A percentile compares a stretch with the other conserved stretches of the same genome.
These are phyloP conservation scores for Merops nubicus DNA, from an alignment of 2,113 vertebrate species.

Conservation along the genomic window DNA sequence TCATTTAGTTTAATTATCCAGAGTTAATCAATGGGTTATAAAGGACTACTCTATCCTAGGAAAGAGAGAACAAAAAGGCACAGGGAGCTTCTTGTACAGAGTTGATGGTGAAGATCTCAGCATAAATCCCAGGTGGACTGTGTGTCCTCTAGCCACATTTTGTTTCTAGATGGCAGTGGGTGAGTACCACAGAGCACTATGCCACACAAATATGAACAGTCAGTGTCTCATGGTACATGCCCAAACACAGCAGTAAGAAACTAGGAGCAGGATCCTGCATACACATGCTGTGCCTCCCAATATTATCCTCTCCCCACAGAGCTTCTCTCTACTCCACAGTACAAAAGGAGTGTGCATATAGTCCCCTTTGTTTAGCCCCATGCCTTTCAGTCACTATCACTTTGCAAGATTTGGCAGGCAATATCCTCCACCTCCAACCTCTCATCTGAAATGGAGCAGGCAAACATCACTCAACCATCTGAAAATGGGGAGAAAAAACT, in stretches of 20 bases:
- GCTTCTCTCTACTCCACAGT: neutral
- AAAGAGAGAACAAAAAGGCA: neutral
- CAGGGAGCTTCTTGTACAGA: neutral
- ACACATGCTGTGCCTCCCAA: neutral
- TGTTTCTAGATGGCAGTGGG: neutral
- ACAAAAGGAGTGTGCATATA: neutral
- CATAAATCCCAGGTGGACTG: neutral
- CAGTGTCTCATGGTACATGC: neutral
- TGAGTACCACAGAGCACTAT: neutral
- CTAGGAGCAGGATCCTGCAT: neutral
- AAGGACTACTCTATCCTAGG: neutral
- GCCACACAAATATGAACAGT: neutral
- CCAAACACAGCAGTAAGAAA: neutral
- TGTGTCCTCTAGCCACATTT: neutral
- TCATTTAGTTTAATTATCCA: neutral
- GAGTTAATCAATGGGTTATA: neutral
- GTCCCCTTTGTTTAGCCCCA: neutral
- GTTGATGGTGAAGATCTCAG: neutral
- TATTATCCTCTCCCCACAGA: neutral
- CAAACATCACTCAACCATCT: neutral
- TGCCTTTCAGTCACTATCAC: neutral
- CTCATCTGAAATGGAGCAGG: neutral
- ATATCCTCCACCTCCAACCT: neutral
- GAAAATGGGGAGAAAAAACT: neutral
- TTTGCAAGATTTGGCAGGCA: neutral